These are phyloP conservation scores for Drosophila guanche DNA, from an alignment of 1,140 invertebrate genomes.

Conservation along the genomic window DNA sequence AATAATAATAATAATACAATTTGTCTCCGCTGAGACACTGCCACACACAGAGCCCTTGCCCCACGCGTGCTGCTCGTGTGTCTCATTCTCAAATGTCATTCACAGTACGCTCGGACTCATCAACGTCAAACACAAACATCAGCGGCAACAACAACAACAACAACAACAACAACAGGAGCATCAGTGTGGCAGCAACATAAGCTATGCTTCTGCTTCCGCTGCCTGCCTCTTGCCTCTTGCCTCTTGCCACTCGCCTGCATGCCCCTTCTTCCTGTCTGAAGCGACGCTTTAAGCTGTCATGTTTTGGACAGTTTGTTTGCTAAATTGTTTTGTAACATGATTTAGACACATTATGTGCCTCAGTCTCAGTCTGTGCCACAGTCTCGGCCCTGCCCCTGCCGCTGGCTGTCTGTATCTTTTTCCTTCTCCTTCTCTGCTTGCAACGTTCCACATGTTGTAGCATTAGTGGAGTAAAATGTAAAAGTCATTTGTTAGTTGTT, in stretches of 20 bases:
- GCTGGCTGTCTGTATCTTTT: slow-evolving; percentile 2
- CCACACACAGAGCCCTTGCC: neutral
- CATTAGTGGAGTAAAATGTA: slow-evolving; percentile 35
- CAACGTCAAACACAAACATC: slow-evolving; percentile 59
- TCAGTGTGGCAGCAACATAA: neutral
- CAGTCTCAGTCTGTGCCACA: neutral
- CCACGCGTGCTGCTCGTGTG: neutral
- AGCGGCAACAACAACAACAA: slow-evolving; percentile 13
- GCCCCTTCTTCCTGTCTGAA: slow-evolving; percentile 33
- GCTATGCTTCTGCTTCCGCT: neutral
- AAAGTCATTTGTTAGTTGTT: slow-evolving; percentile 29
- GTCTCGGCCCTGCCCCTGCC: neutral
- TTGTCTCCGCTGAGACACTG: slow-evolving; percentile 36
- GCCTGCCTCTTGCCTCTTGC: neutral
- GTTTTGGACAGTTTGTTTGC: slow-evolving; percentile 81
- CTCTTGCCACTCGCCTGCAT: too few species aligned
- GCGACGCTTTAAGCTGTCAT: slow-evolving; percentile 76
- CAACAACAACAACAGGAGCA: slow-evolving; percentile 14
- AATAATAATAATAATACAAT: slow-evolving; percentile 21
- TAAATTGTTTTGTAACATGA: slow-evolving; percentile 81
- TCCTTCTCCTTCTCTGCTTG: slow-evolving; percentile 15
- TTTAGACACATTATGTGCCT: slow-evolving; percentile 54
- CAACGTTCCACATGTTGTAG: slow-evolving; percentile 29
- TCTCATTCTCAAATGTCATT: slow-evolving; percentile 63
- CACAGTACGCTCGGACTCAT: slow-evolving; percentile 70